Conservation (phyloP, 2,113 vertebrate species). For the Apistogramma diplotaenia region DNA sequence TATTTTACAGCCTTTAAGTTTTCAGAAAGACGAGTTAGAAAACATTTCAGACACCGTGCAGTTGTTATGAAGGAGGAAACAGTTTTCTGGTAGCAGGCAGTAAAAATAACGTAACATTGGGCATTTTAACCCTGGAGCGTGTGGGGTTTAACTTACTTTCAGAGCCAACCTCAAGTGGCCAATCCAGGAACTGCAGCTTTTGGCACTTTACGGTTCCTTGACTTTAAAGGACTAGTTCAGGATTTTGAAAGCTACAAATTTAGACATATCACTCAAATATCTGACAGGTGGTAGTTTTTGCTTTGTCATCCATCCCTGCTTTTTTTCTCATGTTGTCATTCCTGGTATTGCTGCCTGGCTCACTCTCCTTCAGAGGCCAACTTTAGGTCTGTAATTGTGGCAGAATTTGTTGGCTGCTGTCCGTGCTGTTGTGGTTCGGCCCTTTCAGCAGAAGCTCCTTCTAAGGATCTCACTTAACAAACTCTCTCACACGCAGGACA, state of each 20-base stretch:
- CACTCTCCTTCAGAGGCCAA: constrained; percentile 13
- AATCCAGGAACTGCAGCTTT: not conserved
- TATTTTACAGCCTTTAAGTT: not conserved
- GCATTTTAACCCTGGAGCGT: not conserved
- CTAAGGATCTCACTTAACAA: constrained; percentile 39
- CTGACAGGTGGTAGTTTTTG: not conserved
- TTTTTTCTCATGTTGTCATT: constrained; percentile 8
- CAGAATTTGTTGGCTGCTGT: constrained; percentile 45
- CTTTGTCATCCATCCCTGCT: not conserved
- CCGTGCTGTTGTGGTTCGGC: constrained; percentile 26
- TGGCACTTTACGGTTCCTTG: not conserved
- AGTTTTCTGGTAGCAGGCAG: not conserved
- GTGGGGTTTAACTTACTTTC: not conserved
- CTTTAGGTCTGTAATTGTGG: constrained; percentile 60
- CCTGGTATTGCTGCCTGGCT: not conserved
- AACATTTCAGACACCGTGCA: not conserved
- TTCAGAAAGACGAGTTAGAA: not conserved
- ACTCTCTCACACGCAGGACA: not conserved
- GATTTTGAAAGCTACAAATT: not conserved
- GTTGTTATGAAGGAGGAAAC: not conserved
- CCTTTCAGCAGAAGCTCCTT: constrained; percentile 35
- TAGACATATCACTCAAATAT: not conserved
- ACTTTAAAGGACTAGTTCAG: not conserved
- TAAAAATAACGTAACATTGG: no score
- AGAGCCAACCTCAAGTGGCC: not conserved